phyloP scores from a whole-genome alignment of 2,113 vertebrate genomes.

The Pipa parva region DNA sequence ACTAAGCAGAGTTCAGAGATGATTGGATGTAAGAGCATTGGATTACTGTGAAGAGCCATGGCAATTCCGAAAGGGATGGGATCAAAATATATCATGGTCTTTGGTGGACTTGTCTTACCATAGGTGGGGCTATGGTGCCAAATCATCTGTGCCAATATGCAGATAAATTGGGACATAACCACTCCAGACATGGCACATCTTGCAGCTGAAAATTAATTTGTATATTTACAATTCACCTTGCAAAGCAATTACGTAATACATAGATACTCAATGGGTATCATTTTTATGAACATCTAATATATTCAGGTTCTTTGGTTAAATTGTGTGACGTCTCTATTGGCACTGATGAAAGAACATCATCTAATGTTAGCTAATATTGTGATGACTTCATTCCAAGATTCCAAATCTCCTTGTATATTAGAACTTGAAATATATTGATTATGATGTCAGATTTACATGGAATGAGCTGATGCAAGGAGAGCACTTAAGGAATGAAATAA shows the following conservation, averaged over 20 bases:
- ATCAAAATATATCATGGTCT: no score
- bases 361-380: constrained; percentile 25
- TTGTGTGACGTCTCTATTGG: constrained; percentile 20
- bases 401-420: constrained; percentile 28
- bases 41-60: no score
- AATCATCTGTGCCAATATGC: no score
- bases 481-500: constrained; percentile 42
- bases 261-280: constrained; percentile 2
- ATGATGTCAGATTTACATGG: constrained; percentile 40
- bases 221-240: constrained; percentile 21
- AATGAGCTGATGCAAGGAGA: constrained; percentile 27
- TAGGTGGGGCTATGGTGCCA: no score
- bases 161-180: no score
- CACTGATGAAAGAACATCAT: constrained; percentile 22
- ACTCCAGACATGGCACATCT: no score
- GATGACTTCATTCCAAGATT: constrained; percentile 25
- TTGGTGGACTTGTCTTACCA: no score
- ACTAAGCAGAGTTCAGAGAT: no score
- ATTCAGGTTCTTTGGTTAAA: constrained; percentile 11
- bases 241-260: constrained; percentile 19
- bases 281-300: constrained; percentile 27
- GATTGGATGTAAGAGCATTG: no score
- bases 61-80: no score
- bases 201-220: no score
- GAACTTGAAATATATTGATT: constrained; percentile 38